A percentile compares a stretch with the other conserved stretches of the same genome.
phyloP scores from a whole-genome alignment of 1,140 invertebrate species.

The Drosophila suzukii region DNA sequence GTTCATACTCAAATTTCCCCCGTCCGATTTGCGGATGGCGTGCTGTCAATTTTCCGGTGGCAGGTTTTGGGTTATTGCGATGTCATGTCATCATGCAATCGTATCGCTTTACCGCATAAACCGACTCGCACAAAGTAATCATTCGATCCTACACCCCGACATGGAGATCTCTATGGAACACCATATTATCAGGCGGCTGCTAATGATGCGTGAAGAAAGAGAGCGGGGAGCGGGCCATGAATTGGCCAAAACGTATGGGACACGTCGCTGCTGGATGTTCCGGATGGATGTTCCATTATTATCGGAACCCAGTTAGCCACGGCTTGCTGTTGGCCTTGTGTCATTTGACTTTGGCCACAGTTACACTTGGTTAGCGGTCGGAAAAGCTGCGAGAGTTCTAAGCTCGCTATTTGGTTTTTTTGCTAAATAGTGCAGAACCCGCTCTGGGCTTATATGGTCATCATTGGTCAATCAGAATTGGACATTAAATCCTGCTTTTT shows the following conservation, averaged over 20 bases:
- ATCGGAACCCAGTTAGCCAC: slow-evolving; percentile 55
- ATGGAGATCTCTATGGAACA: slow-evolving; percentile 20
- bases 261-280: slow-evolving; percentile 34
- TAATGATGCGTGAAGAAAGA: slow-evolving; percentile 69
- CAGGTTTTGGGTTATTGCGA: slow-evolving; percentile 44
- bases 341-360: slow-evolving; percentile 28
- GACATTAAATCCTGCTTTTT: slow-evolving; percentile 18
- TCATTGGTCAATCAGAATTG: slow-evolving; percentile 17
- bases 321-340: slow-evolving; percentile 27
- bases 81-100: slow-evolving; percentile 80
- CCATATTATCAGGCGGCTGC: slow-evolving; percentile 28
- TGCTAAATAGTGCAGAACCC: slow-evolving; percentile 47
- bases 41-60: slow-evolving; percentile 78
- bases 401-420: slow-evolving; percentile 3
- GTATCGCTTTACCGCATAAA: slow-evolving; percentile 76
- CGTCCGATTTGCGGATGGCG: slow-evolving; percentile 47
- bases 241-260: slow-evolving; percentile 59
- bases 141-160: slow-evolving; percentile 31
- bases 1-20: slow-evolving; percentile 52
- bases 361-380: slow-evolving; percentile 30
- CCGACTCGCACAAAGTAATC: slow-evolving; percentile 60
- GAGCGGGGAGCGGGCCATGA: slow-evolving; percentile 35
- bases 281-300: slow-evolving; percentile 38
- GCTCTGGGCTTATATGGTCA: slow-evolving; percentile 8
- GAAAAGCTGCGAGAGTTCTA: neutral